These are phyloP conservation scores for Drosophila birchii DNA, from an alignment of 2,888 invertebrate species.

Conservation along the genomic window DNA sequence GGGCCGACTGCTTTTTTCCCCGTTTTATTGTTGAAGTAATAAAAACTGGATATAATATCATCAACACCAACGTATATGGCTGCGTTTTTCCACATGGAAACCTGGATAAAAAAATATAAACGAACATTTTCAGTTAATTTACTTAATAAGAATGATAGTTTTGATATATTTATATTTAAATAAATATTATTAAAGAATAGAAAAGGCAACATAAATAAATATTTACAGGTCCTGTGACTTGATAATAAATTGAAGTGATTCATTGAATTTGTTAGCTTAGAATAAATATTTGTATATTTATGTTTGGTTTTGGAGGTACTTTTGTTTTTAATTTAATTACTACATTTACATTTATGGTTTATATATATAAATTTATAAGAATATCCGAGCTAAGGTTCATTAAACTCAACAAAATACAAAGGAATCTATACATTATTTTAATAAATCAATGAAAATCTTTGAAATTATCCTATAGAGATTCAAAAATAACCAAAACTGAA, in stretches of 20 bases:
- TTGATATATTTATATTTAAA: neutral
- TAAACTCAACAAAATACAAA: neutral
- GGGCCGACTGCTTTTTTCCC: slow-evolving; percentile 17
- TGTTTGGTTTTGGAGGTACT: no score
- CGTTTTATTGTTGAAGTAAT: slow-evolving; percentile 4
- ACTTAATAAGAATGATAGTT: neutral
- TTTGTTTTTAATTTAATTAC: no score
- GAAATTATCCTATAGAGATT: neutral
- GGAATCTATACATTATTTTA: rapidly evolving
- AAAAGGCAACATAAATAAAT: neutral
- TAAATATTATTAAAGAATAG: neutral
- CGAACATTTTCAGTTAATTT: neutral
- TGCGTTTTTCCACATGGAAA: neutral
- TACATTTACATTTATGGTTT: no score
- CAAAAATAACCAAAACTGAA: neutral
- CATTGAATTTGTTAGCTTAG: no score
- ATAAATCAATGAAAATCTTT: neutral
- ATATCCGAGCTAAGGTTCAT: no score
- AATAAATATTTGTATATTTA: no score
- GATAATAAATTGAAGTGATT: no score
- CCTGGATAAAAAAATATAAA: neutral
- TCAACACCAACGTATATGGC: slow-evolving; percentile 7
- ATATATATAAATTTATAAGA: no score
- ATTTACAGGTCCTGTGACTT: neutral
- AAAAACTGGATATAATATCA: slow-evolving; percentile 9